Evolutionary conservation across 2,113 vertebrate genomes (phyloP).

Genomic region (Macquaria australasica): DNA sequence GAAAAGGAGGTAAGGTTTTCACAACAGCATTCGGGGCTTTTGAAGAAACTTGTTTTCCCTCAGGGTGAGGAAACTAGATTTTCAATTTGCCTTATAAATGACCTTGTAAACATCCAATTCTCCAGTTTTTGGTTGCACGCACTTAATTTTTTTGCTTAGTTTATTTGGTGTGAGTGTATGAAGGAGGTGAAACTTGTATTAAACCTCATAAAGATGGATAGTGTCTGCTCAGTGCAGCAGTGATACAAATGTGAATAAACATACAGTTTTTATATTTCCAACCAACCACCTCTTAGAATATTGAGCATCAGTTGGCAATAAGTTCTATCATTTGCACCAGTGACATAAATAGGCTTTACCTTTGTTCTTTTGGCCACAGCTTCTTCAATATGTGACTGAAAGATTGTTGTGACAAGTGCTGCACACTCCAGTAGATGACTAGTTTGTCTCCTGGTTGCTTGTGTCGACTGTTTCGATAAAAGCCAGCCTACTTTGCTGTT

Average conservation of each 20-base stretch:
- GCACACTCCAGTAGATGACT: slow-evolving; percentile 58
- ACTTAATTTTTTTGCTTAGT: neutral
- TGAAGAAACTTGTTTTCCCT: slow-evolving; percentile 51
- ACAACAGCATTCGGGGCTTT: slow-evolving; percentile 44
- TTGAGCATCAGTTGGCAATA: slow-evolving; percentile 25
- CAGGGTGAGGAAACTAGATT: slow-evolving; percentile 13
- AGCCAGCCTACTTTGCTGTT: slow-evolving; percentile 76
- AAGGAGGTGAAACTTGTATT: slow-evolving; percentile 7
- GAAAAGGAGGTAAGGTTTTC: slow-evolving; percentile 56
- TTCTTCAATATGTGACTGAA: slow-evolving; percentile 51
- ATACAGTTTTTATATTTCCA: slow-evolving; percentile 18
- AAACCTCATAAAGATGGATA: neutral
- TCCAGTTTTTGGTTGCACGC: slow-evolving; percentile 19
- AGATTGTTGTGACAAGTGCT: slow-evolving; percentile 65
- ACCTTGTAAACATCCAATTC: slow-evolving; percentile 59
- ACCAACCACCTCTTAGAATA: slow-evolving; percentile 4
- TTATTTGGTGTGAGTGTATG: slow-evolving; percentile 7
- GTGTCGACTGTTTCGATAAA: slow-evolving; percentile 71
- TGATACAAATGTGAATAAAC: slow-evolving; percentile 25
- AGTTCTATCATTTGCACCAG: slow-evolving; percentile 18
- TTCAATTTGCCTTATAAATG: slow-evolving; percentile 52
- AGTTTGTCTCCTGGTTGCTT: slow-evolving; percentile 62
- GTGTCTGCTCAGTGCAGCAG: slow-evolving; percentile 24
- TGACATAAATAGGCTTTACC: slow-evolving; percentile 40
- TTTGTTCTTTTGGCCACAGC: slow-evolving; percentile 47